Conservation (phyloP, 2,888 invertebrate genomes). For the Phlogophora meticulosa region DNA sequence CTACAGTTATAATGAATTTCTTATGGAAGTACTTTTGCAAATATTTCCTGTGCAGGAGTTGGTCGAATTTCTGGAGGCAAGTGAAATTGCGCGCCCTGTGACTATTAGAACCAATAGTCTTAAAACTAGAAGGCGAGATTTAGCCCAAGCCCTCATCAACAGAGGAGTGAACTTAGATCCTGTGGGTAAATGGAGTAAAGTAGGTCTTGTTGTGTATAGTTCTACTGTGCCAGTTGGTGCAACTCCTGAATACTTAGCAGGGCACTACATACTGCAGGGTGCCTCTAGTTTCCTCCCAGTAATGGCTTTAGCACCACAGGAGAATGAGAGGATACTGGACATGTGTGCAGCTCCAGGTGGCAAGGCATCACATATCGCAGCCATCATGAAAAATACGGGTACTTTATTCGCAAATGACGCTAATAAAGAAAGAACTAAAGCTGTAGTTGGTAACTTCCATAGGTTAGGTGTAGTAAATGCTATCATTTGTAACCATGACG, state of each 20-base stretch:
- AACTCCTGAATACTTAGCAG: constrained; percentile 99
- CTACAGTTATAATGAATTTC: constrained; percentile 98
- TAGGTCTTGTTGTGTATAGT: constrained; percentile 98
- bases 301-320: constrained; percentile 99
- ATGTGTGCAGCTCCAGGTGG: constrained; percentile 99
- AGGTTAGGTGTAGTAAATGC: constrained; percentile 98
- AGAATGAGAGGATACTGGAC: constrained; percentile 98
- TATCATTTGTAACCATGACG: constrained; percentile 97
- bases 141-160: constrained; percentile 98
- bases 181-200: constrained; percentile 99
- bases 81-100: constrained; percentile 98
- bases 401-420: constrained; percentile 98
- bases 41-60: constrained; percentile 96
- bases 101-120: constrained; percentile 99
- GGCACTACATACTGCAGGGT: constrained; percentile 99
- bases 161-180: constrained; percentile 99
- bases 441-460: constrained; percentile 99
- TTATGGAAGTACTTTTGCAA: constrained; percentile 98
- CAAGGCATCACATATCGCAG: constrained; percentile 99
- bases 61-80: constrained; percentile 98
- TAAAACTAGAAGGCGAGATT: constrained; percentile 97
- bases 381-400: constrained; percentile 99
- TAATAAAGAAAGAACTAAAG: constrained; percentile 96
- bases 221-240: constrained; percentile 99
- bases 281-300: constrained; percentile 99